phyloP scores from a whole-genome alignment of 2,113 vertebrate genomes.

The Cheilinus undulatus region DNA sequence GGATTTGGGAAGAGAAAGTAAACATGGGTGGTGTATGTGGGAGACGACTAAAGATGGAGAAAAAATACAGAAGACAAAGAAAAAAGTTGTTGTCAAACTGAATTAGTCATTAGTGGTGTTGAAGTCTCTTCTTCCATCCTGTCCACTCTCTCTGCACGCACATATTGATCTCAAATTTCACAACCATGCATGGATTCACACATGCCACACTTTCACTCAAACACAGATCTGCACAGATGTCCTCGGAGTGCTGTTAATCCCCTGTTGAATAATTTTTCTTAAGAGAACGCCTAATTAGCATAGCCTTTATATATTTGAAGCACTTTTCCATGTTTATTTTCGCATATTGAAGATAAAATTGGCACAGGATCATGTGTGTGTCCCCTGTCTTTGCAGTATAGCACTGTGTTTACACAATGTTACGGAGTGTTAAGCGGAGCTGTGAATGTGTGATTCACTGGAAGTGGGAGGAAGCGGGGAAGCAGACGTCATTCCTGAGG shows the following conservation, averaged over 20 bases:
- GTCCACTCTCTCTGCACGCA: conserved; percentile 20
- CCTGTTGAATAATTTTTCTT: conserved; percentile 9
- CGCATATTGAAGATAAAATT: conserved; percentile 61
- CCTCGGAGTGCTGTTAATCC: conserved; percentile 11
- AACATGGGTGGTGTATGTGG: conserved; percentile 23
- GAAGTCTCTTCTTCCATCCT: conserved; percentile 23
- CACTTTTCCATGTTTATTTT: conserved; percentile 58
- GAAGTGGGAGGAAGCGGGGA: conserved; percentile 61
- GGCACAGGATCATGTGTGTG: conserved; percentile 52
- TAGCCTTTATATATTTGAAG: conserved; percentile 22
- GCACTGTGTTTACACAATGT: conserved; percentile 71
- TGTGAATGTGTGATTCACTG: conserved; percentile 76
- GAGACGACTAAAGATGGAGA: conserved; percentile 17
- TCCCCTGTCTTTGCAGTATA: conserved; percentile 68
- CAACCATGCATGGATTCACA: conserved; percentile 12
- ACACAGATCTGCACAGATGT: conserved; percentile 32
- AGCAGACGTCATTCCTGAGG: conserved; percentile 61
- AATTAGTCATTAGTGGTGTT: conserved; percentile 57
- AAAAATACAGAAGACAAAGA: conserved; percentile 24
- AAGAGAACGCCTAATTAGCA: conserved; percentile 24
- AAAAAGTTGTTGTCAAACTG: conserved; percentile 55
- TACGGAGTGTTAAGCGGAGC: conserved; percentile 71
- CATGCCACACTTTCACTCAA: conserved; percentile 7
- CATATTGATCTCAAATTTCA: conserved; percentile 56
- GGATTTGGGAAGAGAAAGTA: conserved; percentile 21